These are phyloP conservation scores for Gambelia wislizenii DNA, from an alignment of 2,797 vertebrate species.

Conservation along the genomic window DNA sequence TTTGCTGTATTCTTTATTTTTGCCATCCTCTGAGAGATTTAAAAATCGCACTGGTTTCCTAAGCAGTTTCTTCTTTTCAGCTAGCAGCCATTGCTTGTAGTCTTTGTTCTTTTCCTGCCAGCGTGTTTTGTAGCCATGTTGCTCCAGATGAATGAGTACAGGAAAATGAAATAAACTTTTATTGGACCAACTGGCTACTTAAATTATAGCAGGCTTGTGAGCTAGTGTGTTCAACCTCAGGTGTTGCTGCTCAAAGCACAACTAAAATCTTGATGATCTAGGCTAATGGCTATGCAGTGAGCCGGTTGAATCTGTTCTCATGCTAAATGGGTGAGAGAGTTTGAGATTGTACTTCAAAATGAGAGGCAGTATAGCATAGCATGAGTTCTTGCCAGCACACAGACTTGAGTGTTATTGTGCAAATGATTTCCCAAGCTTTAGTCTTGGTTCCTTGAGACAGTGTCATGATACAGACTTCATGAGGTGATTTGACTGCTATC, in stretches of 20 bases:
- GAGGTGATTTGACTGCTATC: neutral
- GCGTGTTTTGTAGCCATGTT: constrained; percentile 8
- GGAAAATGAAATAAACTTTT: neutral
- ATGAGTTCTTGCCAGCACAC: neutral
- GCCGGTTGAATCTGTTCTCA: constrained; percentile 4
- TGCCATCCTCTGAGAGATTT: constrained; percentile 58
- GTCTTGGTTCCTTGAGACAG: neutral
- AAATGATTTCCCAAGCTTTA: neutral
- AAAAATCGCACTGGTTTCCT: constrained; percentile 57
- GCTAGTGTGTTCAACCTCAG: constrained; percentile 7
- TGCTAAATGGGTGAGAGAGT: neutral
- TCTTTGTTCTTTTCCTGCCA: constrained; percentile 52
- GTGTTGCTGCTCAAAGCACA: constrained; percentile 23
- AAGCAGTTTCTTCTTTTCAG: constrained; percentile 39
- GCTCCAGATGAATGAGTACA: constrained; percentile 7
- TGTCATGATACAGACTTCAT: neutral
- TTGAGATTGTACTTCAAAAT: neutral
- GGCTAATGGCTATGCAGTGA: neutral
- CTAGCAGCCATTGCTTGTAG: constrained; percentile 54
- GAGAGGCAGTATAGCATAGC: neutral
- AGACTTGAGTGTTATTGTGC: neutral
- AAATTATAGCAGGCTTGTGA: constrained; percentile 3
- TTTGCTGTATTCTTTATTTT: constrained; percentile 66
- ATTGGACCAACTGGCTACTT: constrained; percentile 8
- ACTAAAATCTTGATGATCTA: constrained; percentile 4